phyloP scores from a whole-genome alignment of 2,113 vertebrate species.

The Lagopus leucura region DNA sequence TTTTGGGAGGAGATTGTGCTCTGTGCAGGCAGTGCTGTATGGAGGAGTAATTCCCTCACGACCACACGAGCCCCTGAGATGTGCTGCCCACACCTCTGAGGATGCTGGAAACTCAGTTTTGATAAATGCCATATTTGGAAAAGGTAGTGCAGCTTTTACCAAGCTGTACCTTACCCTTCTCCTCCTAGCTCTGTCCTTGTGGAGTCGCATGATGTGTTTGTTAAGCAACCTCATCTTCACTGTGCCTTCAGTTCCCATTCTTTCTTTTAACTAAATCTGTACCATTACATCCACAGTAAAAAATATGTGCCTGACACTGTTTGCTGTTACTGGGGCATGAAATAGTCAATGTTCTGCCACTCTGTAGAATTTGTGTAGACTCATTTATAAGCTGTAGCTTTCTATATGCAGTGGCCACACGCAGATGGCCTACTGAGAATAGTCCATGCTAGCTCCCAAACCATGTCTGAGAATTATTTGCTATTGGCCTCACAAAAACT shows the following conservation, averaged over 20 bases:
- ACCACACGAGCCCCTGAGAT: fast-evolving
- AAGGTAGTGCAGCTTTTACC: neutral
- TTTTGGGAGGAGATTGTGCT: neutral
- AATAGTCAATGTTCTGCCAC: neutral
- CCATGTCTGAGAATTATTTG: neutral
- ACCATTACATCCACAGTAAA: neutral
- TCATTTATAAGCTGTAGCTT: neutral
- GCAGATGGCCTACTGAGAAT: neutral
- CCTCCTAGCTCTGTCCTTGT: neutral
- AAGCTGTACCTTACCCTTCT: neutral
- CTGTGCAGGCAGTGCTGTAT: neutral
- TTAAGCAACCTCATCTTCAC: neutral
- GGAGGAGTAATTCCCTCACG: neutral
- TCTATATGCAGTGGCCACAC: neutral
- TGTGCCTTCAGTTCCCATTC: neutral
- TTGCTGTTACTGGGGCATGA: neutral
- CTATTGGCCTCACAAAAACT: neutral
- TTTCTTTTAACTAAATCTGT: neutral
- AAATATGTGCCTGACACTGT: neutral
- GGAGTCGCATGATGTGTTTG: neutral
- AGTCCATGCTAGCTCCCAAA: neutral
- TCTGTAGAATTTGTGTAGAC: neutral
- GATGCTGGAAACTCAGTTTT: neutral
- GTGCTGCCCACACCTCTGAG: neutral
- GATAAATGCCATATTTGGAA: neutral